These are phyloP conservation scores for Cryptus armator DNA, from an alignment of 2,888 invertebrate species.

Conservation along the genomic window DNA sequence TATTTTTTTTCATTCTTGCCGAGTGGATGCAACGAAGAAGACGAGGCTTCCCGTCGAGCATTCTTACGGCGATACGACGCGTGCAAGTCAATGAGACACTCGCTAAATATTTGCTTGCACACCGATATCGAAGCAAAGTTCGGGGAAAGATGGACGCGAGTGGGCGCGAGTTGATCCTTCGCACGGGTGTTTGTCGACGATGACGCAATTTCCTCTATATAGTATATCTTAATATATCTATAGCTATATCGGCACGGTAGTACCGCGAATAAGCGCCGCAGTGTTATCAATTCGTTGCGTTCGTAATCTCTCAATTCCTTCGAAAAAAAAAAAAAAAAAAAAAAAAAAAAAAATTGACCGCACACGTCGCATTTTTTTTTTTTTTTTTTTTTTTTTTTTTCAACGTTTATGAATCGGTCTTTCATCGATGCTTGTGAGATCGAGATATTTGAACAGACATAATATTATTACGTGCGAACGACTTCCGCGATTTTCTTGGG, in stretches of 20 bases:
- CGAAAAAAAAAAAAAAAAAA: constrained; percentile 1
- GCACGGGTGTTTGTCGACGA: constrained; percentile 46
- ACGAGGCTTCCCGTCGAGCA: constrained; percentile 2
- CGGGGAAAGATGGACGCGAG: constrained; percentile 42
- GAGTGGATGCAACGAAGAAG: constrained; percentile 18
- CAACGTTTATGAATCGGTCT: constrained; percentile 45
- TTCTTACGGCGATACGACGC: neutral
- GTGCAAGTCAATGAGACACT: constrained; percentile 42
- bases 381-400: constrained; percentile 19
- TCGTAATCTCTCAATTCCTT: constrained; percentile 31
- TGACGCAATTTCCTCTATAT: constrained; percentile 26
- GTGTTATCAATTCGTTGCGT: constrained; percentile 49
- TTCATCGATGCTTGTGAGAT: constrained; percentile 37
- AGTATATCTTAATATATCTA: neutral
- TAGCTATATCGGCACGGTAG: neutral
- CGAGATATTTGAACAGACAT: constrained; percentile 11
- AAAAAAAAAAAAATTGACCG: constrained; percentile 23
- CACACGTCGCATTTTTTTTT: constrained; percentile 1
- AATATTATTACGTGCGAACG: constrained; percentile 28
- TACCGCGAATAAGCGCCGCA: constrained; percentile 34
- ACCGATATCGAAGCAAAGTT: constrained; percentile 54
- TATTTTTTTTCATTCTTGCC: neutral
- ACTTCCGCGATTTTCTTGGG: constrained; percentile 45
- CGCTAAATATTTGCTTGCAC: constrained; percentile 55
- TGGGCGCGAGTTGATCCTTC: constrained; percentile 29